Evolutionary conservation across 2,797 vertebrate species (phyloP).

Genomic region (Thalassophryne amazonica): DNA sequence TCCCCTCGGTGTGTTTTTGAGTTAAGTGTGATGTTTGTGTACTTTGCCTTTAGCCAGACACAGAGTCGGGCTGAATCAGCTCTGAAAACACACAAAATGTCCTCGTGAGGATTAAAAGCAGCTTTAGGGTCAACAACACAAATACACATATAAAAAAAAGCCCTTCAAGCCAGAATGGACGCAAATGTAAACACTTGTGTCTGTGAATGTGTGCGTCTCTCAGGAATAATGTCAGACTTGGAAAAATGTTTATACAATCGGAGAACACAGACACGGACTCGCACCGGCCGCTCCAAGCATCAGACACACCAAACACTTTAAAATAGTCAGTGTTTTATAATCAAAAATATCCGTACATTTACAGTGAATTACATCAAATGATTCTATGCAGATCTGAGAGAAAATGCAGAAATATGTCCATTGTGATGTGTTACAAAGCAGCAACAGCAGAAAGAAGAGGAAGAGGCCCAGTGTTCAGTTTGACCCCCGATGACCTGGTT

Average conservation of each 20-base stretch:
- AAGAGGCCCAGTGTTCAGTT: constrained; percentile 48
- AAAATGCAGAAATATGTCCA: constrained; percentile 81
- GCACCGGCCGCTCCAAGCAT: not conserved
- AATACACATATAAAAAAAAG: not conserved
- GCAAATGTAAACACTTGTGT: constrained; percentile 2
- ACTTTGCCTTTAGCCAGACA: constrained; percentile 22
- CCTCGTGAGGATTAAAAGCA: constrained; percentile 27
- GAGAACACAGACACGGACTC: not conserved
- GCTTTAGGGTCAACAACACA: constrained; percentile 20
- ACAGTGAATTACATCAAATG: constrained; percentile 81
- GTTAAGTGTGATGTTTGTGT: constrained; percentile 26
- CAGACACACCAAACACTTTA: not conserved
- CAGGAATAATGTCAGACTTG: constrained; percentile 2
- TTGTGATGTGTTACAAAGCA: constrained; percentile 73
- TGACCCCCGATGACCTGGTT: constrained; percentile 55
- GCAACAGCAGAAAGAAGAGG: constrained; percentile 54
- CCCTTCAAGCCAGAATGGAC: constrained; percentile 28
- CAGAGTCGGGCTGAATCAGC: constrained; percentile 36
- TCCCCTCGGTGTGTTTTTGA: constrained; percentile 42
- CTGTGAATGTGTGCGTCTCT: not conserved
- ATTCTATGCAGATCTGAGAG: constrained; percentile 80
- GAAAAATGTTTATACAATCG: constrained; percentile 16
- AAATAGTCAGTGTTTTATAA: constrained; percentile 70
- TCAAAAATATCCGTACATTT: constrained; percentile 84
- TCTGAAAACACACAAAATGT: constrained; percentile 43